Evolutionary conservation across 2,888 invertebrate genomes (phyloP).

Genomic region (Phorcus lineatus): DNA sequence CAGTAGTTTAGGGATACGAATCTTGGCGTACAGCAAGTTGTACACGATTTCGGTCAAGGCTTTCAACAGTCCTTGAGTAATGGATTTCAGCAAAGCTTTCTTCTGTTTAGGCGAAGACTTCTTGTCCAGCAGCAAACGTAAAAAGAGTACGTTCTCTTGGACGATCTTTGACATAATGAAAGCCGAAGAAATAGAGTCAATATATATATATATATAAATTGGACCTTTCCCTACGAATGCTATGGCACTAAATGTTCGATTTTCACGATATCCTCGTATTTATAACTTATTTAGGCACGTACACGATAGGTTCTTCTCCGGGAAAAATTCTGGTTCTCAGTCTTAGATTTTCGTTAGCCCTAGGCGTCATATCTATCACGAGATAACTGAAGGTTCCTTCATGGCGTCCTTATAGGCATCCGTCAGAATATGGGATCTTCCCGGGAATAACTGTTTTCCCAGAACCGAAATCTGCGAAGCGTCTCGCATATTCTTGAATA

Average conservation of each 20-base stretch:
- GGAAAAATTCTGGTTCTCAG: conserved; percentile 35
- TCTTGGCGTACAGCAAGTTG: background rate
- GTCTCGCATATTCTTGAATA: conserved; percentile 34
- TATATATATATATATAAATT: no score
- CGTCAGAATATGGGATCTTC: conserved; percentile 13
- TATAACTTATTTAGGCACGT: background rate
- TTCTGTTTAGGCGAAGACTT: background rate
- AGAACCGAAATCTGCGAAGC: conserved; percentile 26
- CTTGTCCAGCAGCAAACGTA: background rate
- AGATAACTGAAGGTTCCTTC: conserved; percentile 24
- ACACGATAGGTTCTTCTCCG: conserved; percentile 3
- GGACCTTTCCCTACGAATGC: no score
- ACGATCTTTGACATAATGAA: background rate
- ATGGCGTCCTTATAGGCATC: conserved; percentile 36
- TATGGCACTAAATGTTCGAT: no score
- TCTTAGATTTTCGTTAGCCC: conserved; percentile 25
- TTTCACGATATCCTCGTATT: background rate
- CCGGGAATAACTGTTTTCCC: conserved; percentile 34
- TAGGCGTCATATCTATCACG: conserved; percentile 32
- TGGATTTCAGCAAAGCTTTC: background rate
- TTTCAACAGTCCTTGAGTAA: conserved; percentile 11
- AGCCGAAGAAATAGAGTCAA: background rate
- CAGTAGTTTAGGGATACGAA: background rate
- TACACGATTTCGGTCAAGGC: background rate
- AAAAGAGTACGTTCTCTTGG: background rate